These are phyloP conservation scores for Phytoseiulus persimilis DNA, from an alignment of 2,888 invertebrate species.

Conservation along the genomic window DNA sequence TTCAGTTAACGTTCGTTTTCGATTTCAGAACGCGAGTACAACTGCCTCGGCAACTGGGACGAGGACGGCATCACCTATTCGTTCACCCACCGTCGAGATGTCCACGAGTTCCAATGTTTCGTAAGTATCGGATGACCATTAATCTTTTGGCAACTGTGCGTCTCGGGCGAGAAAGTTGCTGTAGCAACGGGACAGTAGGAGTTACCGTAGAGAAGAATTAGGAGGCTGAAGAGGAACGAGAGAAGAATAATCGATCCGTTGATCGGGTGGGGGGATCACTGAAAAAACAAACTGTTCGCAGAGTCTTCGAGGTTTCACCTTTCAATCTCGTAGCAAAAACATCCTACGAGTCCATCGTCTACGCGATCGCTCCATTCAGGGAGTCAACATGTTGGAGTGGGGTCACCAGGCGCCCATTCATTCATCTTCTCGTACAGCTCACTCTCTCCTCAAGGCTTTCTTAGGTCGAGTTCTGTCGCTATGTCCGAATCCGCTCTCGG, in stretches of 20 bases:
- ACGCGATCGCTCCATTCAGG: not conserved
- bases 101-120: slow-evolving; percentile 60
- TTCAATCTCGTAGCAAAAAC: not conserved
- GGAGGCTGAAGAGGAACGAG: not conserved
- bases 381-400: not conserved
- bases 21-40: slow-evolving; percentile 58
- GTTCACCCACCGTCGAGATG: slow-evolving; percentile 60
- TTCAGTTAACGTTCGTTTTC: not conserved
- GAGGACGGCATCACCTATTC: slow-evolving; percentile 59
- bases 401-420: not conserved
- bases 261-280: not conserved
- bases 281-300: not conserved
- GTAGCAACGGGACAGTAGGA: not conserved
- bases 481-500: not conserved
- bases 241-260: not conserved
- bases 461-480: not conserved
- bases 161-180: not conserved
- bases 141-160: not conserved
- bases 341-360: not conserved
- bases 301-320: not conserved
- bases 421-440: not conserved
- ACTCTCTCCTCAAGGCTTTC: too few relatives aligned
- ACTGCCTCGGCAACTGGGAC: slow-evolving; percentile 61
- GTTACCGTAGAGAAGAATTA: not conserved
- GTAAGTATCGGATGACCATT: slow-evolving; percentile 53